Evolutionary conservation across 2,888 invertebrate genomes (phyloP), one percentile per base, ranked within the genome.

Genomic region (Archaeoteleia sp.): DNA sequence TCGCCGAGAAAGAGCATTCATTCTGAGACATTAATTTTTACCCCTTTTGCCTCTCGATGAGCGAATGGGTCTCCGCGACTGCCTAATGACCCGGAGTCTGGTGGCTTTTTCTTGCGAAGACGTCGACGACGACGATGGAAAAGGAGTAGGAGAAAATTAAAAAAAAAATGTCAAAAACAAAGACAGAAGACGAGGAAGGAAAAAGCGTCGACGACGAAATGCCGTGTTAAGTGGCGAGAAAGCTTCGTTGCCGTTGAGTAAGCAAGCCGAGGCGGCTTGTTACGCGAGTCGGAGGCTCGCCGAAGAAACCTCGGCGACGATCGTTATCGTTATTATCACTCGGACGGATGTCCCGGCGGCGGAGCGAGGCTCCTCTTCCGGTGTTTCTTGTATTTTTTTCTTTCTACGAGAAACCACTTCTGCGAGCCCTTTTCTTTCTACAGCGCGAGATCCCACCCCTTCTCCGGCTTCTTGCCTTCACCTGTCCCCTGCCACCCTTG

Each of bases 11-110:
- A 61, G 67, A 79, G 79, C 81, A 81, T 84, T 84, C 84, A 81
- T 85, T 84, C 84, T 83, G 81, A 84, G 82, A 85, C 84, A 85
- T 84, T 85, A 85, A 84, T 85, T 85, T 84, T 84, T 84, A 81
- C 81, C 82, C 83, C 81, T 81, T 78, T 78, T 61, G 69, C 70
- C 61, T 65, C 70, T 71, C 74, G 71, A 72, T 66, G 69, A 72
- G 71, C 68, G 67, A 63, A 53, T 61, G 67, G 53, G 55, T 58
- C 55, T 60, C 71, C 72, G 67, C 65, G 67, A 67, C 78, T 83
- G 81, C 81, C 83, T 83, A 84, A 84, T 84, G 84, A 84, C 83
- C 81, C 84, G 78, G 20, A 77, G 75, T 71, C 70, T 74, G 63
- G 62, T 70, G 67, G 70, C 67, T 68, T 70, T 65, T 62, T 51